Percentiles rank a stretch among this genome's conserved stretches.
Conservation (phyloP, 2,888 invertebrate species). For the Standfussiana lucernea region DNA sequence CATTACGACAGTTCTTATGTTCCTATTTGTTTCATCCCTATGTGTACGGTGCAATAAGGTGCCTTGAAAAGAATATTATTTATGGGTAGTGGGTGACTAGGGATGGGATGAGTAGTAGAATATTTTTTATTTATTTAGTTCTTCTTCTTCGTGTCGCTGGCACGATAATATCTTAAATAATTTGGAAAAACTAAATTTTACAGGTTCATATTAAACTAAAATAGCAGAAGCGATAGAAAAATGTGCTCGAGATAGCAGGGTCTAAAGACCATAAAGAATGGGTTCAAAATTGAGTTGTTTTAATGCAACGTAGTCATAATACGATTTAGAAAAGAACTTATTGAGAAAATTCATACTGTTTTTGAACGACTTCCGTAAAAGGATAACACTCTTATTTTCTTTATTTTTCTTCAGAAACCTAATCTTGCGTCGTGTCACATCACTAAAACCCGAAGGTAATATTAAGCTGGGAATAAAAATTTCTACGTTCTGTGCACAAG, state of each 20-base stretch:
- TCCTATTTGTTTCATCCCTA: slow-evolving; percentile 84
- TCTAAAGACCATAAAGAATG: not conserved
- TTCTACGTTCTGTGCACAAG: slow-evolving; percentile 80
- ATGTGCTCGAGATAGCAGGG: not conserved
- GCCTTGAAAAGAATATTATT: slow-evolving; percentile 89
- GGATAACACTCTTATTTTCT: not conserved
- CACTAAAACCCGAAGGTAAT: slow-evolving; percentile 81
- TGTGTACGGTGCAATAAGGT: slow-evolving; percentile 83
- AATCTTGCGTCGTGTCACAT: slow-evolving; percentile 32
- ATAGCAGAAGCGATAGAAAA: not conserved
- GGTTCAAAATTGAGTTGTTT: not conserved
- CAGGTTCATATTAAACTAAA: not conserved
- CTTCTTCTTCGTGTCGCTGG: too few species aligned
- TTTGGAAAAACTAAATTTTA: not conserved
- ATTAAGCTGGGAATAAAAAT: slow-evolving; percentile 86
- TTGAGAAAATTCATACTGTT: not conserved
- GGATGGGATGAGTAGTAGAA: slow-evolving; percentile 39
- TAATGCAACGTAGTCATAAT: not conserved
- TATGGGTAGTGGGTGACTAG: slow-evolving; percentile 77
- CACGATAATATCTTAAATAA: too few species aligned
- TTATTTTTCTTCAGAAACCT: not conserved
- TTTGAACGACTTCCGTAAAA: not conserved
- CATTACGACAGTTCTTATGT: slow-evolving; percentile 78
- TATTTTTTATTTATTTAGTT: not conserved
- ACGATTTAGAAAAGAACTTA: not conserved